Conservation (phyloP, 2,888 invertebrate genomes). For the Saturnia japonica region DNA sequence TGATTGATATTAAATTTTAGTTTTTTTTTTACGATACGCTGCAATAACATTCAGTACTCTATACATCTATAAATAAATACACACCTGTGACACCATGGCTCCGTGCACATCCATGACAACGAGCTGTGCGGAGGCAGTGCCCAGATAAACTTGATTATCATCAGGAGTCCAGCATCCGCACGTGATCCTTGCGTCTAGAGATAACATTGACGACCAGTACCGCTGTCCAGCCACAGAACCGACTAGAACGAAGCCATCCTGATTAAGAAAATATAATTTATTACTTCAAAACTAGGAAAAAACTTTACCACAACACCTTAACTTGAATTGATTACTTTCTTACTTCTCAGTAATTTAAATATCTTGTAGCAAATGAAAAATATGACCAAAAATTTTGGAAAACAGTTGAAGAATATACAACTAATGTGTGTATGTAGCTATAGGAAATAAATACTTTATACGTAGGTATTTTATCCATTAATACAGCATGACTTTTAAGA, state of each 20-base stretch:
- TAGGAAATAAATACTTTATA: too few species aligned
- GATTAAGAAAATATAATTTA: slow-evolving; percentile 23
- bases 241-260: slow-evolving; percentile 99
- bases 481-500: too few species aligned
- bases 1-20: too few species aligned
- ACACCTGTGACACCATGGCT: slow-evolving; percentile 94
- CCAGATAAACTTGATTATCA: slow-evolving; percentile 98
- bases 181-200: slow-evolving; percentile 95
- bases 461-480: too few species aligned
- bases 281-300: neutral
- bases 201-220: slow-evolving; percentile 99
- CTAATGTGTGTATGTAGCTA: too few species aligned
- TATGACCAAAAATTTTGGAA: too few species aligned
- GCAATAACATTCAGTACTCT: too few species aligned
- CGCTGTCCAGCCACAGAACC: slow-evolving; percentile 98
- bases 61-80: slow-evolving; percentile 3
- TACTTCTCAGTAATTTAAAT: neutral
- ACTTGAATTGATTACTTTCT: neutral
- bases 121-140: slow-evolving; percentile 96
- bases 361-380: neutral
- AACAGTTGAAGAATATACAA: too few species aligned
- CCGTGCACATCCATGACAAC: slow-evolving; percentile 98
- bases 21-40: too few species aligned
- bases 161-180: slow-evolving; percentile 99
- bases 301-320: too few species aligned